phyloP scores from a whole-genome alignment of 2,113 vertebrate genomes.

The Taxidea taxus region DNA sequence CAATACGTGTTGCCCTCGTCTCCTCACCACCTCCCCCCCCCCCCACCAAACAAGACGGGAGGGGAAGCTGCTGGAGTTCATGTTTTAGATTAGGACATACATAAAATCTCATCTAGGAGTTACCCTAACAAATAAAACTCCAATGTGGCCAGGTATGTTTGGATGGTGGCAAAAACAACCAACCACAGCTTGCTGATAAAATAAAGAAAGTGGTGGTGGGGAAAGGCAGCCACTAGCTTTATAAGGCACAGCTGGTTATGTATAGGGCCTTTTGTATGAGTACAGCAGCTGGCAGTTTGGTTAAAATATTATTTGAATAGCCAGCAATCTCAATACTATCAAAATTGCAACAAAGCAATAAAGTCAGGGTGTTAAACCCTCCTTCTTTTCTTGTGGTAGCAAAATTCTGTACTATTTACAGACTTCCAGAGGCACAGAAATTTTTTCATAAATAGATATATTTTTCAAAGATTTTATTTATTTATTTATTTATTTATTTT shows the following conservation, averaged over 20 bases:
- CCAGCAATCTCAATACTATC: conserved; percentile 67
- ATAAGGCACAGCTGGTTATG: conserved; percentile 81
- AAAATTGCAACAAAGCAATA: conserved; percentile 46
- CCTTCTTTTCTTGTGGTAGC: background rate
- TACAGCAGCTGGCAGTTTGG: conserved; percentile 78
- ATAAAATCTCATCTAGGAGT: conserved; percentile 80
- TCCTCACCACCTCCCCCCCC: background rate
- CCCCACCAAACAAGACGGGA: conserved; percentile 51
- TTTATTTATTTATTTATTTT: background rate
- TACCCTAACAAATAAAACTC: conserved; percentile 83
- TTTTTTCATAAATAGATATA: background rate
- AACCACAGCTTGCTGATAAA: conserved; percentile 82
- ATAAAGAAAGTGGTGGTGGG: background rate
- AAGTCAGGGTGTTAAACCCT: conserved; percentile 34
- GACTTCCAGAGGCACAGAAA: background rate
- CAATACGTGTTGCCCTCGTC: conserved; percentile 43
- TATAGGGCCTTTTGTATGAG: conserved; percentile 73
- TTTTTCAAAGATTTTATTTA: background rate
- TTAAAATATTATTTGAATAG: conserved; percentile 76
- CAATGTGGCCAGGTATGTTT: conserved; percentile 81
- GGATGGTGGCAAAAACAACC: conserved; percentile 81
- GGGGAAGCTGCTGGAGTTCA: conserved; percentile 74
- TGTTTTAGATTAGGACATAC: conserved; percentile 81
- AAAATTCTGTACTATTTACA: background rate
- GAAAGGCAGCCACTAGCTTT: conserved; percentile 68